Evolutionary conservation across 1,140 invertebrate species (phyloP), one percentile per base, ranked within the genome.

Genomic region (Trichonephila inaurata): DNA sequence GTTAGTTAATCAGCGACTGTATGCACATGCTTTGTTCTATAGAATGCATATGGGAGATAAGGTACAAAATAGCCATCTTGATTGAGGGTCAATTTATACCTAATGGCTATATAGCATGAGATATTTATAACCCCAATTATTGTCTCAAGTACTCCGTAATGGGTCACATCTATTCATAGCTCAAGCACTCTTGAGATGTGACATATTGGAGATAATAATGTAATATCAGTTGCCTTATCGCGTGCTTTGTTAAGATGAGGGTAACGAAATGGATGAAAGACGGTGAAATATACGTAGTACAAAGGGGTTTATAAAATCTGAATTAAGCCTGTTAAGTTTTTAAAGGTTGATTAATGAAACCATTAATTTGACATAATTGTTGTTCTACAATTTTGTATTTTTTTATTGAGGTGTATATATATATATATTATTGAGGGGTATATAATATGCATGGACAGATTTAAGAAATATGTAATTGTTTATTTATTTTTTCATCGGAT

Each of bases 121-220:
- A 77, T 77, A 40, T 77, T 77, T 77, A 77, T 77, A 77, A 33
- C 14, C 72, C 18, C 72, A 77, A 77, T 77, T 77, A 40, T 77
- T 28, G 24, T 19, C 28, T 33, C 33, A 18, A 28, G 18, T 77
- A 19, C 28, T 33, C 33, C 14, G 5, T 77, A 77, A 77, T 77
- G 72, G 33, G 28, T 77, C 72, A 16, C 72, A 4, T 77, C 28
- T 18, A 77, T 77, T 18, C 72, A 77, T 77, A 72, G 24, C 24
- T 14, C 6, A 24, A 72, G 8, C 12, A 6, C 64, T 24, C n/a
- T 69, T 69, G n/a, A 28, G n/a, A 33, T 24, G 33, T n/a, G 72
- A 77, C 18, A 77, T 14, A 24, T 10, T 28, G 12, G 10, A 10
- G 69, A 28, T 28, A 72, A 72, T 28, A 18, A 18, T 14, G 18